These are phyloP conservation scores for Scomber colias DNA, from an alignment of 2,113 vertebrate genomes.

Conservation along the genomic window DNA sequence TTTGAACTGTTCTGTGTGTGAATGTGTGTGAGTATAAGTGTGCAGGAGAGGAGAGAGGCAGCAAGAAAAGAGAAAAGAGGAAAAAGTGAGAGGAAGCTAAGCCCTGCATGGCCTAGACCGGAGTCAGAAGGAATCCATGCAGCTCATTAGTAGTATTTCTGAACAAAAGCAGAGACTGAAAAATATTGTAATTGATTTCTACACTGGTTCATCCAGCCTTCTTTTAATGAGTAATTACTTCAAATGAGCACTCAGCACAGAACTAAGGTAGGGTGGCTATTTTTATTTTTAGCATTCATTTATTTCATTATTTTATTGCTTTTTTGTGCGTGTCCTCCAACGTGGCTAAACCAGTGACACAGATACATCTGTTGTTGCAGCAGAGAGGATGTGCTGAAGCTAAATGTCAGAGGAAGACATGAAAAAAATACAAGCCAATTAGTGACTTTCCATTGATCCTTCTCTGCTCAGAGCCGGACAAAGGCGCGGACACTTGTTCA, in stretches of 20 bases:
- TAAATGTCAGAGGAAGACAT: constrained; percentile 69
- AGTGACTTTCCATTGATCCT: constrained; percentile 67
- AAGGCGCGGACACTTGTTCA: constrained; percentile 47
- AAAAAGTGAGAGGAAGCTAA: constrained; percentile 20
- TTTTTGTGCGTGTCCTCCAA: neutral
- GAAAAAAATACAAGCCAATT: constrained; percentile 65
- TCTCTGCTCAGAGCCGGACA: constrained; percentile 10
- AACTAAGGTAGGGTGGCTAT: constrained; percentile 24
- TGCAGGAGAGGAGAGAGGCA: neutral
- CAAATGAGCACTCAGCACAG: constrained; percentile 54
- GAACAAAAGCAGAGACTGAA: constrained; percentile 64
- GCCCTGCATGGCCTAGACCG: constrained; percentile 25
- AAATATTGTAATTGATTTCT: constrained; percentile 66
- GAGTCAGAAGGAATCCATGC: constrained; percentile 51
- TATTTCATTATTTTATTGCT: constrained; percentile 39
- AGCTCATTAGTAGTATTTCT: constrained; percentile 72
- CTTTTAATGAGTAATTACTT: constrained; percentile 71
- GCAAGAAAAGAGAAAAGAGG: constrained; percentile 22
- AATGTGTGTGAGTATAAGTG: constrained; percentile 20
- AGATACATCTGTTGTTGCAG: constrained; percentile 32
- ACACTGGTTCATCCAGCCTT: constrained; percentile 31
- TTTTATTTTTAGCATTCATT: constrained; percentile 38
- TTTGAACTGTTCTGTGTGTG: constrained; percentile 33
- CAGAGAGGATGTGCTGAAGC: constrained; percentile 30
- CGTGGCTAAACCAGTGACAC: constrained; percentile 32